These are phyloP conservation scores for Cyprinus carpio DNA, from an alignment of 2,113 vertebrate genomes.

Conservation along the genomic window DNA sequence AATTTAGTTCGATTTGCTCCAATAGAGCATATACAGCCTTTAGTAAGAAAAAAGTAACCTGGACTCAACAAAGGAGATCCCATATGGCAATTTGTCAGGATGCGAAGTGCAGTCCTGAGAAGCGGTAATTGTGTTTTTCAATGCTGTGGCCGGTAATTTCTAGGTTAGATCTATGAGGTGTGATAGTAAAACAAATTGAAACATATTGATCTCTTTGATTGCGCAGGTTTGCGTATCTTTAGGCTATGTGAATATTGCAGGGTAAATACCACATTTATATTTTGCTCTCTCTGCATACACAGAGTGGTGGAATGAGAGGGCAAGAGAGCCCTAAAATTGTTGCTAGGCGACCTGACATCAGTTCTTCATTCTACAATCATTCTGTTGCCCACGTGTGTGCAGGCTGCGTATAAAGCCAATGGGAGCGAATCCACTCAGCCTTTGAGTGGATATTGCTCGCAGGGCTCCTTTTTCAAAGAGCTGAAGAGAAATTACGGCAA, in stretches of 20 bases:
- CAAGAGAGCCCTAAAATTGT: conserved; percentile 58
- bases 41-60: neutral
- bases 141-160: neutral
- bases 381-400: conserved; percentile 64
- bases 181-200: neutral
- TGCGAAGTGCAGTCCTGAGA: neutral
- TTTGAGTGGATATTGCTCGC: conserved; percentile 40
- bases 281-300: neutral
- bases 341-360: conserved; percentile 76
- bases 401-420: conserved; percentile 57
- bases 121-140: neutral
- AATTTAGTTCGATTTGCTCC: neutral
- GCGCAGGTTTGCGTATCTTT: neutral
- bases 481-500: neutral
- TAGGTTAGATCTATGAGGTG: neutral
- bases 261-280: conserved; percentile 23
- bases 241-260: neutral
- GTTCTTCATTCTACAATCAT: conserved; percentile 63
- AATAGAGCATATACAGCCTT: neutral
- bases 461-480: conserved; percentile 41
- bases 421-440: conserved; percentile 25
- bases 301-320: conserved; percentile 35
- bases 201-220: neutral
- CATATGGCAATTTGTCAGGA: neutral
- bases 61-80: neutral